phyloP scores from a whole-genome alignment of 2,113 vertebrate genomes.

The Alces alces region DNA sequence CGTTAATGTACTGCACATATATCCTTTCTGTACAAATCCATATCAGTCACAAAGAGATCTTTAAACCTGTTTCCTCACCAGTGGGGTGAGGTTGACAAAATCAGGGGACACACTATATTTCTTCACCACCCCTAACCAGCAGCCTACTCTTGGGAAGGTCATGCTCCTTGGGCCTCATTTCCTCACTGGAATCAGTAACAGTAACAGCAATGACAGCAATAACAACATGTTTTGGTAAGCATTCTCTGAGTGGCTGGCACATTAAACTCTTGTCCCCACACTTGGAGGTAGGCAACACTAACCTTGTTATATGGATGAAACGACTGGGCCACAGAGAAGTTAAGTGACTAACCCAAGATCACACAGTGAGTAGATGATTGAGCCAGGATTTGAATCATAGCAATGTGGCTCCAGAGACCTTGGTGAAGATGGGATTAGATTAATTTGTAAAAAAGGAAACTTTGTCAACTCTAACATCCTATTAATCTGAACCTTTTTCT shows the following conservation, averaged over 20 bases:
- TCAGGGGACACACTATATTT: fast-evolving
- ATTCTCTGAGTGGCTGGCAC: neutral
- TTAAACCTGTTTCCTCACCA: neutral
- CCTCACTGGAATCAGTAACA: neutral
- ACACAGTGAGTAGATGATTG: fast-evolving
- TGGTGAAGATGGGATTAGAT: neutral
- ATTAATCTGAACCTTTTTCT: neutral
- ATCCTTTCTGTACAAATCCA: fast-evolving
- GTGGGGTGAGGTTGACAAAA: too few species aligned
- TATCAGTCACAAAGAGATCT: neutral
- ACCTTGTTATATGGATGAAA: neutral
- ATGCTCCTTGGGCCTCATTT: neutral
- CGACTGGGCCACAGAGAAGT: neutral
- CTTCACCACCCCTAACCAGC: neutral
- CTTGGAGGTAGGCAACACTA: neutral
- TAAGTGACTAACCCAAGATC: too few species aligned
- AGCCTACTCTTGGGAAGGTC: neutral
- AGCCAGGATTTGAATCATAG: neutral
- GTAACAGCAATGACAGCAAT: neutral
- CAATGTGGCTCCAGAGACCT: neutral
- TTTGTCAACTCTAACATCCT: neutral
- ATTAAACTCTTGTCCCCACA: neutral
- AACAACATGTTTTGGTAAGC: neutral
- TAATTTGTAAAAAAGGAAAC: neutral
- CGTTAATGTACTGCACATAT: fast-evolving